Evolutionary conservation across 2,797 vertebrate genomes (phyloP), one percentile per base, ranked within the genome.

Genomic region (Molossus molossus): DNA sequence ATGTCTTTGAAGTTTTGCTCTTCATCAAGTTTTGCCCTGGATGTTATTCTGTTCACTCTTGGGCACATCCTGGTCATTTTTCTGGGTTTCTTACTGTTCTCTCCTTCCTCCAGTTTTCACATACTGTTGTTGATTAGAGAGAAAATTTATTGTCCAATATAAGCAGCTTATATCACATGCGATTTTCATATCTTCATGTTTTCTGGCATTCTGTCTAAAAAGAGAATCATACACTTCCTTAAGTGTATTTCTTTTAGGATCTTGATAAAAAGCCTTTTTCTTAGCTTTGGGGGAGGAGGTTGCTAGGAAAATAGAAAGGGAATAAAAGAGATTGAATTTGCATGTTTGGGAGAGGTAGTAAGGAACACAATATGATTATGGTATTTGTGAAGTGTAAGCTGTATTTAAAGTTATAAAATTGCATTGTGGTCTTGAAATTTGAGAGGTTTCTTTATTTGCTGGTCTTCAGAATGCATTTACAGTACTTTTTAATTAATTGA

Each of bases 231-330:
- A 82, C 9, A 87, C 10, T 81, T 70, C 79, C 79, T 77, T 90
- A 64, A 25, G 2, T 77, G 33, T 93, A 27, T 94, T 95, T 94
- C 20, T 1, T 90, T 79, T 75, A 90, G 33, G 29, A 76, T 87
- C 55, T 83, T 33, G 10, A 82, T 64, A 80, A 79, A 65, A 64
- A 53, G 37, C 67, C 27, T 14, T 91, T 96, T 94, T 82, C 45
- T 55, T 86, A 69, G 48, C 70, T 92, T 89, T 60, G 33, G 92
- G 85, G 58, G 84, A 87, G 88, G 20, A 33, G 57, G 13, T 62
- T 69, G 40, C 60, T 96, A 90, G 72, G 76, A 83, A 93, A 89
- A 77, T 64, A 70, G 48, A 91, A 77, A 94, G 85, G 85, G 50
- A 94, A 69, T 82, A 60, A 65, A 58, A 69, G 72, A 77, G 77